Conservation (phyloP, 1,140 invertebrate species). For the Mesaphorura yosii region DNA sequence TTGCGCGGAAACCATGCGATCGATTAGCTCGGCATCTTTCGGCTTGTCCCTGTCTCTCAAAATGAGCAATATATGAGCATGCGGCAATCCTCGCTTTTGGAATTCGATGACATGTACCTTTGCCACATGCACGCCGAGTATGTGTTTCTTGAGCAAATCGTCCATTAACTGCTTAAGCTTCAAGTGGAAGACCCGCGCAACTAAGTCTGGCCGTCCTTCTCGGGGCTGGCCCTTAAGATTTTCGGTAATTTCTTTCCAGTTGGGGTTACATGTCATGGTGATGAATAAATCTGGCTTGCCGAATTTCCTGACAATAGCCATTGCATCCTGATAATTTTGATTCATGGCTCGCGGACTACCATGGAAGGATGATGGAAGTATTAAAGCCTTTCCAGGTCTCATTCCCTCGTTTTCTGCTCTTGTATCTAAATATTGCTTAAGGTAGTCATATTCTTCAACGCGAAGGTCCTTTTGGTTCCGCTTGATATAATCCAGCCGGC, state of each 20-base stretch:
- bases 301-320: conserved; percentile 35
- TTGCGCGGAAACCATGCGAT: conserved; percentile 28
- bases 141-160: conserved; percentile 8
- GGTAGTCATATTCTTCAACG: conserved; percentile 28
- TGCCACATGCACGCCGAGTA: conserved; percentile 31
- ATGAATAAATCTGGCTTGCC: conserved; percentile 39
- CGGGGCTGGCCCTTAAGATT: conserved; percentile 8
- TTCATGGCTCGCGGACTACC: conserved; percentile 34
- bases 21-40: conserved; percentile 21
- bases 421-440: conserved; percentile 27
- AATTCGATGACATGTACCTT: conserved; percentile 33
- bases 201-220: conserved; percentile 37
- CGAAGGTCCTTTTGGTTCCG: conserved; percentile 31
- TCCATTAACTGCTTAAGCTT: conserved; percentile 37
- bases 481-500: conserved; percentile 29
- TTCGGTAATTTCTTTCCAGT: conserved; percentile 37
- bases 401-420: not conserved
- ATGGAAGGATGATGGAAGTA: conserved; percentile 26
- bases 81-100: conserved; percentile 37
- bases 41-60: conserved; percentile 25
- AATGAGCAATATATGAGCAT: conserved; percentile 33
- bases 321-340: conserved; percentile 37
- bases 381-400: conserved; percentile 14
- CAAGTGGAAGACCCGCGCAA: conserved; percentile 38
- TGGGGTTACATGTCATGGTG: conserved; percentile 40